phyloP scores from a whole-genome alignment of 2,888 invertebrate species.

The Leucoma salicis region DNA sequence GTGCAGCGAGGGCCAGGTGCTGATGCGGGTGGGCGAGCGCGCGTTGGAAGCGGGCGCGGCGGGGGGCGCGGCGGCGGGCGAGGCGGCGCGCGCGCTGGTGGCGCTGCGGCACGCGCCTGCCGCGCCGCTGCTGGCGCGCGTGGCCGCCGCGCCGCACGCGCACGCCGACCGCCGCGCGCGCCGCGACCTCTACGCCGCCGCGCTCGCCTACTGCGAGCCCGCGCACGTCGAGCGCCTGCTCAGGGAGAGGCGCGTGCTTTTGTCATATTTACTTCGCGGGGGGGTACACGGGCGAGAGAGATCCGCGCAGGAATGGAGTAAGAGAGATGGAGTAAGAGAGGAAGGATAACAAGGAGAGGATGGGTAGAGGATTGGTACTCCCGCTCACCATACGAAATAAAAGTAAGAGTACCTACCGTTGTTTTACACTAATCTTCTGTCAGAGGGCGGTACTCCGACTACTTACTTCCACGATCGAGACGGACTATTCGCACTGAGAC shows the following conservation, averaged over 20 bases:
- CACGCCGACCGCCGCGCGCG: constrained; percentile 48
- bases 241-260: constrained; percentile 37
- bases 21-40: constrained; percentile 43
- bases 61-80: constrained; percentile 48
- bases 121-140: constrained; percentile 38
- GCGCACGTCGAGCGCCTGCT: constrained; percentile 43
- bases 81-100: constrained; percentile 37
- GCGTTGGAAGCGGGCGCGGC: constrained; percentile 42
- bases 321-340: too few species aligned
- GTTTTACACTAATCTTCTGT: too few species aligned
- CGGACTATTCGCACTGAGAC: too few species aligned
- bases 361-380: too few species aligned
- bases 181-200: constrained; percentile 52
- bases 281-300: too few species aligned
- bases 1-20: constrained; percentile 55
- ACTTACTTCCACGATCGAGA: too few species aligned
- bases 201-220: constrained; percentile 37
- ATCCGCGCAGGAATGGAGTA: too few species aligned
- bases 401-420: too few species aligned
- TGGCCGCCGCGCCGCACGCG: constrained; percentile 44
- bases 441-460: too few species aligned
- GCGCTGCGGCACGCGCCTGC: constrained; percentile 25
- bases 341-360: too few species aligned
- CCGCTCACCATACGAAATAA: too few species aligned
- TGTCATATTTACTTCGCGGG: too few species aligned